Evolutionary conservation across 2,797 vertebrate genomes (phyloP), one percentile per base, ranked within the genome.

Genomic region (Gadopsis bispinosus): DNA sequence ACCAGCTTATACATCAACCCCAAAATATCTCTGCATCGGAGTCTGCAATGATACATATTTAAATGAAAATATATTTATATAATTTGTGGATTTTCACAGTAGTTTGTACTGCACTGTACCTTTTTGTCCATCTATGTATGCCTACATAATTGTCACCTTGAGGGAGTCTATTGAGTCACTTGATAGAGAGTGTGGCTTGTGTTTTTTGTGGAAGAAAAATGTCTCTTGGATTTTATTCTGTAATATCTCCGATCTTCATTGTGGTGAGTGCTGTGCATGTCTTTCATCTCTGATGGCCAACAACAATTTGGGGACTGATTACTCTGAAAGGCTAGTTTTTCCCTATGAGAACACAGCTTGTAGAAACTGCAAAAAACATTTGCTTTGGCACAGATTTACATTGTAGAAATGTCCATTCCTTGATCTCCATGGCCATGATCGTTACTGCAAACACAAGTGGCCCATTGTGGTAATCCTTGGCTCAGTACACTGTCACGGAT

Each of bases 311-410:
- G 89, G 90, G 89, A 91, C 92, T 90, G 92, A 94, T 94, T 91
- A 91, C 89, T 94, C 94, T 90, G 92, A 95, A 94, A 94, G 92
- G 92, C 93, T 95, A 94, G 92, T 90, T 83, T 92, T 89, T 90
- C 87, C 88, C 91, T 91, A 95, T 90, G 92, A 90, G 90, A 92
- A 93, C 93, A 95, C 94, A 95, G 94, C 93, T 95, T 92, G 91
- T 94, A 94, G 94, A 95, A 95, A 96, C 94, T 92, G 94, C 94
- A 95, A 96, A 95, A 94, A 94, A 93, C 91, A 93, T 93, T 95
- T 95, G 94, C 95, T 96, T 96, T 96, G 95, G 95, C 95, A 95
- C 95, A 92, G 92, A 92, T 94, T 92, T 95, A 94, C 93, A 94
- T 94, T 93, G 87, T 91, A 92, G 94, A 90, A 94, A 94, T 92